Base-by-base conservation (phyloP, 2,113 vertebrate genomes). In the Labeo rohita region DNA sequence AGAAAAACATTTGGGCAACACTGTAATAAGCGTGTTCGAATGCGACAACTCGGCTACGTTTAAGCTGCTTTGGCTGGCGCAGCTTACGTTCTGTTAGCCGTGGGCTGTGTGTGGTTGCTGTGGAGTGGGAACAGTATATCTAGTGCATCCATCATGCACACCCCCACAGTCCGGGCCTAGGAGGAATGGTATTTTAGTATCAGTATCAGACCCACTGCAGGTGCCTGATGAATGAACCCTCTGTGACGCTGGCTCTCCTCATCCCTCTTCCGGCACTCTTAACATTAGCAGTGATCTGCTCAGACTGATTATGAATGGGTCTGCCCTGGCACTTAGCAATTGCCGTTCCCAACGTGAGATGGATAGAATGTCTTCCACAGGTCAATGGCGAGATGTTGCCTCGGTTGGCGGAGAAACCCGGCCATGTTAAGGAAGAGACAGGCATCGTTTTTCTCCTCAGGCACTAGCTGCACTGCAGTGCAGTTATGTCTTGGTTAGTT, bases 161-260 rank as follows among this genome's bases (percentile, higher is more conserved):
- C 80, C 63, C 84, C 56, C 84, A 59, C 84, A 66, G 50, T 80
- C 78, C 80, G 9, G 83, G 72, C 81, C 82, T 81, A 72, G 66
- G 61, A 84, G 80, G 85, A 88, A 82, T 68, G 56, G 65, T 80
- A 84, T 84, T 84, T 84, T 84, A 50, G 86, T 63, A 84, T 82
- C 80, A 82, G 82, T 87, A 90, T 54, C 76, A 76, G 85, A 80
- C 84, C 77, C 80, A 45, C 86, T 87, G 74, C 90, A 89, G 87
- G 85, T 86, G 88, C 75, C 72, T 88, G 89, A 91, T 88, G 86
- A 90, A 91, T 89, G 87, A 80, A 65, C 66, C 85, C 84, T 84
- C 76, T 89, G 87, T 82, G 85, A 85, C 49, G 80, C 83, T 39
- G 52, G 39, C 70, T 43, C 83, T 70, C 77, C 73, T 84, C 88